Evolutionary conservation across 2,888 invertebrate genomes (phyloP), one percentile per base, ranked within the genome.

Genomic region (Halocaridina rubra): DNA sequence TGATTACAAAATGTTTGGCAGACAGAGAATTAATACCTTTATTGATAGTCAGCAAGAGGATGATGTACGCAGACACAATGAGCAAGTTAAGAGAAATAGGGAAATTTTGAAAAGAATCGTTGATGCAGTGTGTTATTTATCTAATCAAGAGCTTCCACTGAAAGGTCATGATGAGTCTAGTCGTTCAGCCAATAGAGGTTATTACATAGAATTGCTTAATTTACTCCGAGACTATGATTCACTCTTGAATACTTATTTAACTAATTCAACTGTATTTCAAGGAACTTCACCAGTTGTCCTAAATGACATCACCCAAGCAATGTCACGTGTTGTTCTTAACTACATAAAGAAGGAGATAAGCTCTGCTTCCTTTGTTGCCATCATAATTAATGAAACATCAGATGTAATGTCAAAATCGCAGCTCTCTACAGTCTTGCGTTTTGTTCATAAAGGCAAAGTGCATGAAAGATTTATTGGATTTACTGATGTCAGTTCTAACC

Each of bases 391-490:
- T 53, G 88, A 90, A 89, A 89, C 89, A 32, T 88, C 89, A n/a
- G 89, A 90, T 79, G 82, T 89, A 5, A 87, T 85, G 22, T 86
- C 88, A 57, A 79, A 81, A 29, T 89, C 89, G 24, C 90, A 90
- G 84, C 39, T 90, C 16, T 89, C 89, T 24, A 82, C 88, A 32
- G 88, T 90, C 82, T 88, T 90, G 72, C 86, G 90, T 67, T 90
- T 89, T 88, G 89, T 89, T 13, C 76, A 87, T 27, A 30, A 82
- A 64, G 88, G 89, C 29, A 71, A 88, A 71, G 77, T 89, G 53
- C 87, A 89, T 61, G 89, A 90, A 89, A 76, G 90, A 74, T 90
- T 90, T 88, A 71, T 90, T 75, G 89, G 89, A 22, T 90, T 90
- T 85, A 89, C 87, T 71, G 89, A 90, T 81, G 89, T 90, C 13